phyloP scores from a whole-genome alignment of 92 coral and sea anemone genomes.

The Epizoanthus stellaris region DNA sequence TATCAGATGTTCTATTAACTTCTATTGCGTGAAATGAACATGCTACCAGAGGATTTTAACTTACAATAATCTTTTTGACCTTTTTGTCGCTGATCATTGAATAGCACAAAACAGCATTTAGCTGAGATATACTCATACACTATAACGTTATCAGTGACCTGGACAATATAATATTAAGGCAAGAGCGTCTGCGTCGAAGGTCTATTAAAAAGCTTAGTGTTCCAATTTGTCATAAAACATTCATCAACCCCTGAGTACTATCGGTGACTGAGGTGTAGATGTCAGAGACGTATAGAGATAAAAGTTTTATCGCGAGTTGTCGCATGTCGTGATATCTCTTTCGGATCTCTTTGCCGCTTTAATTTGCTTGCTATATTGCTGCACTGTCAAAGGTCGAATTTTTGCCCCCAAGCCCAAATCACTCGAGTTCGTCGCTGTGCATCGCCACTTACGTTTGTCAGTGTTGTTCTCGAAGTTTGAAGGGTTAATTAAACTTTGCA shows the following conservation, averaged over 20 bases:
- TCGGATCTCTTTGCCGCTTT: not conserved
- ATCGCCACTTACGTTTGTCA: not conserved
- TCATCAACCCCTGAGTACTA: not conserved
- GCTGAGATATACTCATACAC: not conserved
- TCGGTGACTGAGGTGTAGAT: not conserved
- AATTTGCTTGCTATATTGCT: not conserved
- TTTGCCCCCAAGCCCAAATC: not conserved
- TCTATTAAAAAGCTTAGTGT: not conserved
- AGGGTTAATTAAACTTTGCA: conserved; percentile 4
- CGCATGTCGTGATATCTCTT: too few relatives aligned
- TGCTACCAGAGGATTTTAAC: too few relatives aligned
- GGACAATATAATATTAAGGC: not conserved
- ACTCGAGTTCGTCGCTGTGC: not conserved
- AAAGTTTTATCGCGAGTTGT: too few relatives aligned
- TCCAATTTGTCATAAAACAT: too few relatives aligned
- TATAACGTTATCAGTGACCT: not conserved
- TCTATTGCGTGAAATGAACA: too few relatives aligned
- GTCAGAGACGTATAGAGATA: not conserved
- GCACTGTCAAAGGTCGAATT: not conserved
- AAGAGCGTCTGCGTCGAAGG: not conserved
- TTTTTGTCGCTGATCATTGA: not conserved
- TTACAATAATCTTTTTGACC: not conserved
- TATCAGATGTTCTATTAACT: too few relatives aligned
- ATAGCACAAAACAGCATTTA: not conserved
- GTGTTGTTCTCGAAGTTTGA: not conserved